Percentiles rank a stretch among this genome's conserved stretches.
Conservation (phyloP, 2,888 invertebrate species). For the Elysia crispata region DNA sequence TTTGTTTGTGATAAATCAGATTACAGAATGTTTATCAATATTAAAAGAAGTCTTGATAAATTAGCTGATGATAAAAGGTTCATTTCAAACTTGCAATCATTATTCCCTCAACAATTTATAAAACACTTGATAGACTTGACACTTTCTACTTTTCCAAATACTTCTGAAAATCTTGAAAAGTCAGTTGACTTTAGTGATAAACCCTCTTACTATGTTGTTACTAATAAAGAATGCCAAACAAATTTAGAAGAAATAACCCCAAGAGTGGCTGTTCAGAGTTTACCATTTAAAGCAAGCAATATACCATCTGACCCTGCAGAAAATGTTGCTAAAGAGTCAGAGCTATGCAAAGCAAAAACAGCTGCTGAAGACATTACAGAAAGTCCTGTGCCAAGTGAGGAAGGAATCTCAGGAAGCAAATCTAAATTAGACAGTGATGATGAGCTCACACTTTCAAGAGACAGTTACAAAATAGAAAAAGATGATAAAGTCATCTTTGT, state of each 20-base stretch:
- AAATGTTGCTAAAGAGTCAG: not conserved
- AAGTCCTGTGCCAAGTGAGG: not conserved
- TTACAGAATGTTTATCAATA: conserved; percentile 25
- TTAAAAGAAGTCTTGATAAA: conserved; percentile 36
- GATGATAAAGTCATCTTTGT: conserved; percentile 20
- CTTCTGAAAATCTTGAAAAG: not conserved
- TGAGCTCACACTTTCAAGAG: conserved; percentile 15
- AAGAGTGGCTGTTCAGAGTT: too few relatives aligned
- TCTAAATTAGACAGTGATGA: conserved; percentile 10
- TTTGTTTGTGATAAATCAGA: conserved; percentile 44
- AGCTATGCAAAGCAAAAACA: not conserved
- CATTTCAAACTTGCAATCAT: conserved; percentile 9
- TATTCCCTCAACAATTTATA: conserved; percentile 27
- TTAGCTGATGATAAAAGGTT: not conserved
- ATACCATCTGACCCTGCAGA: not conserved
- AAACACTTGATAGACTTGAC: conserved; percentile 20
- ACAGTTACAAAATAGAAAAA: conserved; percentile 24
- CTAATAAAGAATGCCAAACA: not conserved
- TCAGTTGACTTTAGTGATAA: conserved; percentile 5
- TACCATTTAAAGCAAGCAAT: not conserved
- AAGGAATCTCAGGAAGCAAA: not conserved
- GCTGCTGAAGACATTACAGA: too few relatives aligned
- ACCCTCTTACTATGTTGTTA: not conserved
- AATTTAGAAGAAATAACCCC: too few relatives aligned
- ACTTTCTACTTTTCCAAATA: conserved; percentile 12